phyloP scores from a whole-genome alignment of 2,113 vertebrate genomes.

The Mungos mungo region DNA sequence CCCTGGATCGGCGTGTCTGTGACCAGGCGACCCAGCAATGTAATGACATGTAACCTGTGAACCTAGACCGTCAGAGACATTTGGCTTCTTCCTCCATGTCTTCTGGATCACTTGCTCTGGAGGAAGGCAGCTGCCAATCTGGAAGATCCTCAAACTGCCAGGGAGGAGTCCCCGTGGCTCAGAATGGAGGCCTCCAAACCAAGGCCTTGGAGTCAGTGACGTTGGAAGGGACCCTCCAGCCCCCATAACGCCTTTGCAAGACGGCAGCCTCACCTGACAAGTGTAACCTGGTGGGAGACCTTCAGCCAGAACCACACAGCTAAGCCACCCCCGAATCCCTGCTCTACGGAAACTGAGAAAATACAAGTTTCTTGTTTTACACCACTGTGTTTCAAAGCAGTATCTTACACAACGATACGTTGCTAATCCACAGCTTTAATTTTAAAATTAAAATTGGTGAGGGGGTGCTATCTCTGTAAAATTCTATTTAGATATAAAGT shows the following conservation, averaged over 20 bases:
- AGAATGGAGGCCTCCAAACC: not conserved
- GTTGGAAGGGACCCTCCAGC: not conserved
- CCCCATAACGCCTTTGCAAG: not conserved
- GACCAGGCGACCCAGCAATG: not conserved
- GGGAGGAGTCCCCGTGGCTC: not conserved
- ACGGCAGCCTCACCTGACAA: not conserved
- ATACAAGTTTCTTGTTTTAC: not conserved
- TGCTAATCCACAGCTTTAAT: not conserved
- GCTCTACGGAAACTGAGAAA: not conserved
- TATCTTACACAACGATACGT: not conserved
- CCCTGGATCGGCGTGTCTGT: not conserved
- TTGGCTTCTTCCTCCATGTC: not conserved
- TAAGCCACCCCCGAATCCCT: not conserved
- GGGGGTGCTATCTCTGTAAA: not conserved
- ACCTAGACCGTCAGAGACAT: not conserved
- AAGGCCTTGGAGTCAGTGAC: not conserved
- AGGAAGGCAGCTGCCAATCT: not conserved
- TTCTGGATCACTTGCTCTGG: not conserved
- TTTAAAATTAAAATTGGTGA: not conserved
- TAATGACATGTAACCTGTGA: not conserved
- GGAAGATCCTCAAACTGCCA: not conserved
- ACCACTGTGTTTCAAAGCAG: not conserved
- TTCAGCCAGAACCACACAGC: not conserved
- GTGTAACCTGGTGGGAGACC: not conserved
- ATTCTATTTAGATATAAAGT: not conserved